Evolutionary conservation across 2,797 vertebrate genomes (phyloP), one percentile per base, ranked within the genome.

Genomic region (Ctenopoma kingsleyae): DNA sequence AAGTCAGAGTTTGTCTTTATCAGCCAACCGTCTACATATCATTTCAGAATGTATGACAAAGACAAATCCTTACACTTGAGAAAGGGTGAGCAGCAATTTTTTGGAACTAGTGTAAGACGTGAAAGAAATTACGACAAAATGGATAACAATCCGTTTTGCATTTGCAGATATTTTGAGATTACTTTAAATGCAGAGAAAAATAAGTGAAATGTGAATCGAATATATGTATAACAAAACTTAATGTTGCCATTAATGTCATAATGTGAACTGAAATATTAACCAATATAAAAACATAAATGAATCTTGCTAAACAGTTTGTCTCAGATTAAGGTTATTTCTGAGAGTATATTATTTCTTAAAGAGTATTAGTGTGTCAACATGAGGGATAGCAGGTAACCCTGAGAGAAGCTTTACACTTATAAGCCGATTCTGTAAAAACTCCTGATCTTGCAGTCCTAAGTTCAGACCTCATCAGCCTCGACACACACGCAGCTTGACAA

Each of bases 391-490:
- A 60, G 52, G 25, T 67, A 44, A 71, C 75, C 64, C 63, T 52
- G 10, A 73, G 55, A 75, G 59, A 8, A 68, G 20, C 57, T 55
- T 25, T 6, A 49, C 44, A 54, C 62, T 60, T 75, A 22, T 81
- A 65, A 90, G 67, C 78, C 0, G 47, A 61, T 86, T 78, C 53
- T 63, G 63, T 64, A 25, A 76, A 86, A 87, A 85, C 32, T 44
- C 71, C 83, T 76, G 71, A 83, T 85, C 58, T 71, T 65, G 80
- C 36, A 19, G 67, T 68, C 80, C 80, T 76, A 66, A 7, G 56
- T 56, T 79, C 52, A 67, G 78, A 82, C 75, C 74, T 82, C 84
- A 87, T 86, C 83, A 79, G 50, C 62, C 23, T 43, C 6, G 9
- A 55, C 80, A 23, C 67, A 78, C 78, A 79, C 43, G n/a, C 71